phyloP scores from a whole-genome alignment of 2,113 vertebrate genomes.

The Cochlearius cochlearius region DNA sequence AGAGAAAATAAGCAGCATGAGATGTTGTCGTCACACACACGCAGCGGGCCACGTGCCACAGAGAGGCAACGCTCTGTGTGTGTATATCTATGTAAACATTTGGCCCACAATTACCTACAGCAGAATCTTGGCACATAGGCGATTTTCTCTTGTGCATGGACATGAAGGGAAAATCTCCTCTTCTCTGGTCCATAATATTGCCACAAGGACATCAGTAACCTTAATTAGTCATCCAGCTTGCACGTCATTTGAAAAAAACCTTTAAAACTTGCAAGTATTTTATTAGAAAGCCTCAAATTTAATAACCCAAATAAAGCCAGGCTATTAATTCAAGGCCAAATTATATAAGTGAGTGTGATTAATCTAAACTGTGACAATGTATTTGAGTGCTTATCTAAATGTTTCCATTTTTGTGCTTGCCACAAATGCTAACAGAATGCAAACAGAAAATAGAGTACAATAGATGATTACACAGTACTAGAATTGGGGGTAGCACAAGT shows the following conservation, averaged over 20 bases:
- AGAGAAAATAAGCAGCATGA: not conserved
- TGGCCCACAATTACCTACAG: not conserved
- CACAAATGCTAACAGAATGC: not conserved
- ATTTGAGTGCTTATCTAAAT: not conserved
- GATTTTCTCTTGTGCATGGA: not conserved
- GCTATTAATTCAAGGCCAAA: not conserved
- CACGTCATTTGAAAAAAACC: not conserved
- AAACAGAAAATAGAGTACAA: not conserved
- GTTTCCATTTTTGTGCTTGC: conserved; percentile 1
- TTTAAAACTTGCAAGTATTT: not conserved
- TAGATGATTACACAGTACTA: not conserved
- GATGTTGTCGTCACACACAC: not conserved
- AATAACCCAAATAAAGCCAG: not conserved
- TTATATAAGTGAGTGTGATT: not conserved
- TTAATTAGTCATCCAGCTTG: not conserved
- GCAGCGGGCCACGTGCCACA: rapidly evolving
- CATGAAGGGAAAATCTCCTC: not conserved
- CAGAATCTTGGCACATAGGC: not conserved
- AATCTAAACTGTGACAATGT: not conserved
- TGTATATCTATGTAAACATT: not conserved
- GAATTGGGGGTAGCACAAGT: not conserved
- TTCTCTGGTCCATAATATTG: not conserved
- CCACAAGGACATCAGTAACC: not conserved
- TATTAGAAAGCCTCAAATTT: not conserved
- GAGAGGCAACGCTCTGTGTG: not conserved